These are phyloP conservation scores for Mactromeris polynyma DNA, from an alignment of 2,888 invertebrate species.

Conservation along the genomic window DNA sequence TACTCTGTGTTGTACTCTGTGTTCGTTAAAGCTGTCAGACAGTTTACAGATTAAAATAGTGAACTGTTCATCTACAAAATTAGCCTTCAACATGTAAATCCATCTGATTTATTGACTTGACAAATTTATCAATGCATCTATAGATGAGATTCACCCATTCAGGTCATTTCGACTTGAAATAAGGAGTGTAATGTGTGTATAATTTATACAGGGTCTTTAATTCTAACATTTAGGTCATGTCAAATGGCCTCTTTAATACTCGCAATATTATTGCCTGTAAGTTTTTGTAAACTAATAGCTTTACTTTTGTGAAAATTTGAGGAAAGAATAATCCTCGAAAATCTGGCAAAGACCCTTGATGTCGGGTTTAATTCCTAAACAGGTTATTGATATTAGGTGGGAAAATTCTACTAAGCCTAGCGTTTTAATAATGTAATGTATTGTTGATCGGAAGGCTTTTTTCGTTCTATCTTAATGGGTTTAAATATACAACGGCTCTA, in stretches of 20 bases:
- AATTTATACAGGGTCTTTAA: slow-evolving; percentile 4
- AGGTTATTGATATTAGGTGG: slow-evolving; percentile 23
- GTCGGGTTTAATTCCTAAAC: slow-evolving; percentile 24
- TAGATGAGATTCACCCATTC: neutral
- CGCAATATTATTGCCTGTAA: neutral
- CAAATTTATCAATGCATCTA: neutral
- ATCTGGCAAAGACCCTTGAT: slow-evolving; percentile 37
- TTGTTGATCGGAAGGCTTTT: neutral
- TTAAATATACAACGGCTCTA: slow-evolving; percentile 1
- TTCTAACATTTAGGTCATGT: slow-evolving; percentile 4
- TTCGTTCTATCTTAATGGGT: neutral
- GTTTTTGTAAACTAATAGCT: slow-evolving; percentile 39
- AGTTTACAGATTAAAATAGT: neutral
- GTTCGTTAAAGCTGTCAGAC: neutral
- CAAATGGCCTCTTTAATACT: slow-evolving; percentile 5
- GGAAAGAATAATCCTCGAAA: slow-evolving; percentile 16
- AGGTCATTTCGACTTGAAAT: neutral
- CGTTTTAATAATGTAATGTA: slow-evolving; percentile 17
- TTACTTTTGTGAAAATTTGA: slow-evolving; percentile 32
- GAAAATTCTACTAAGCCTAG: slow-evolving; percentile 2
- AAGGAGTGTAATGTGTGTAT: neutral
- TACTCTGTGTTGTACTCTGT: too few species aligned
- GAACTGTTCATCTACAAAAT: neutral
- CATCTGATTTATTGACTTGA: slow-evolving; percentile 7
- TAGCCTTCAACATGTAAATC: neutral